These are phyloP conservation scores for Rotaria socialis DNA, from an alignment of 2,888 invertebrate species.

Conservation along the genomic window DNA sequence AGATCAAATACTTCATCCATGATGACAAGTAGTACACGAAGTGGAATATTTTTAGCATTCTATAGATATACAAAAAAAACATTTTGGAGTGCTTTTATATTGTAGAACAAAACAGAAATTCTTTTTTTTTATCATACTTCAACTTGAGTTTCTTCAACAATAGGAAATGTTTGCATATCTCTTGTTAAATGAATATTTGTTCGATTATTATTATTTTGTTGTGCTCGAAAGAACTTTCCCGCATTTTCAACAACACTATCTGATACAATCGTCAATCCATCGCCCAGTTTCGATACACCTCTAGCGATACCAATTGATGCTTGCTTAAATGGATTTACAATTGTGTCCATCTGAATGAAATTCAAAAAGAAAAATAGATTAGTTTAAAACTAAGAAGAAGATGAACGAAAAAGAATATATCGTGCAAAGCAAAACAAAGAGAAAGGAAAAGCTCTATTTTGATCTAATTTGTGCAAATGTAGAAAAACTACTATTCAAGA, in stretches of 20 bases:
- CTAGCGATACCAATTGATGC: background rate
- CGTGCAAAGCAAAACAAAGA: background rate
- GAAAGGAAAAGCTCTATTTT: background rate
- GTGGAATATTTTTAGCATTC: slow-evolving; percentile 69
- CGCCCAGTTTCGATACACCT: background rate
- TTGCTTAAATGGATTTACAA: slow-evolving; percentile 71
- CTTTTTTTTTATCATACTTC: slow-evolving; percentile 12
- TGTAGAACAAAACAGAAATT: background rate
- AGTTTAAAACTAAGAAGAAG: too few relatives aligned
- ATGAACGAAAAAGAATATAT: background rate
- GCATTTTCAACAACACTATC: slow-evolving; percentile 8
- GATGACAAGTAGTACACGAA: slow-evolving; percentile 72
- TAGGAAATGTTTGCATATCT: slow-evolving; percentile 2
- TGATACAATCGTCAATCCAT: background rate
- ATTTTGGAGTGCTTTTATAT: background rate
- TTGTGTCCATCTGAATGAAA: slow-evolving; percentile 61
- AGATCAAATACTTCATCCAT: slow-evolving; percentile 81
- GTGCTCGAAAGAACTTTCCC: background rate
- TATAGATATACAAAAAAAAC: background rate
- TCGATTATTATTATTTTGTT: background rate
- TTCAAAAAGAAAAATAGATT: too few relatives aligned
- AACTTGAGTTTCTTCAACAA: slow-evolving; percentile 23
- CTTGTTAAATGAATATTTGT: background rate
- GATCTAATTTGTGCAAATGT: background rate
- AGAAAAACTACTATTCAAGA: background rate